phyloP scores from a whole-genome alignment of 2,888 invertebrate genomes.

The Epicampocera succincta region DNA sequence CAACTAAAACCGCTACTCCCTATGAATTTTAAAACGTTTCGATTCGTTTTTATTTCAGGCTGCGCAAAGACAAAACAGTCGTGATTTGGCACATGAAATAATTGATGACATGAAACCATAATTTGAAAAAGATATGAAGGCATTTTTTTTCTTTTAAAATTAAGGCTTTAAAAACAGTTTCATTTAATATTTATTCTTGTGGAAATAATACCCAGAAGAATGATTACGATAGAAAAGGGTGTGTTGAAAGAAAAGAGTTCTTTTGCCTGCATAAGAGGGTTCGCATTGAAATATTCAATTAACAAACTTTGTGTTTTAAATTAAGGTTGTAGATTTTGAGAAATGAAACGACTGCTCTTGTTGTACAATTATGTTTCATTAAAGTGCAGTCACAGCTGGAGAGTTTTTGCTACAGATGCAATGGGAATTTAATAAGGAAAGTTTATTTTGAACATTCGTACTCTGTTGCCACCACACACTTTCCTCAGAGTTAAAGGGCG shows the following conservation, averaged over 20 bases:
- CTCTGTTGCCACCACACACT: no score
- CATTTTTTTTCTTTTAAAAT: constrained; percentile 5
- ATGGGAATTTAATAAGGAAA: no score
- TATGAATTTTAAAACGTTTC: constrained; percentile 25
- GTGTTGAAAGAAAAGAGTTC: not conserved
- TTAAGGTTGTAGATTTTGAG: no score
- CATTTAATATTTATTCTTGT: constrained; percentile 14
- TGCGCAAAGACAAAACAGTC: constrained; percentile 38
- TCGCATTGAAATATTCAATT: no score
- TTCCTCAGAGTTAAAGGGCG: no score
- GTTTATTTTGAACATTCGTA: no score
- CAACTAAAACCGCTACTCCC: constrained; percentile 54
- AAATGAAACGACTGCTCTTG: no score
- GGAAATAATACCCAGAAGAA: constrained; percentile 10
- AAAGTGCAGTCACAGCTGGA: no score
- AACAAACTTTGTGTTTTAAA: no score
- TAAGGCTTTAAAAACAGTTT: constrained; percentile 1
- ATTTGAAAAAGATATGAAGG: constrained; percentile 18
- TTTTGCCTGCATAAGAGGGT: no score
- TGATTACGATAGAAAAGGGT: constrained; percentile 9
- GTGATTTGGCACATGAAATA: constrained; percentile 64
- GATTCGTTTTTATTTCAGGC: constrained; percentile 21
- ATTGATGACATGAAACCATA: constrained; percentile 53
- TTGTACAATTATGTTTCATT: no score
- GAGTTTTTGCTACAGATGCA: no score